Evolutionary conservation across 2,113 vertebrate species (phyloP).

Genomic region (Lophochroa leadbeateri): DNA sequence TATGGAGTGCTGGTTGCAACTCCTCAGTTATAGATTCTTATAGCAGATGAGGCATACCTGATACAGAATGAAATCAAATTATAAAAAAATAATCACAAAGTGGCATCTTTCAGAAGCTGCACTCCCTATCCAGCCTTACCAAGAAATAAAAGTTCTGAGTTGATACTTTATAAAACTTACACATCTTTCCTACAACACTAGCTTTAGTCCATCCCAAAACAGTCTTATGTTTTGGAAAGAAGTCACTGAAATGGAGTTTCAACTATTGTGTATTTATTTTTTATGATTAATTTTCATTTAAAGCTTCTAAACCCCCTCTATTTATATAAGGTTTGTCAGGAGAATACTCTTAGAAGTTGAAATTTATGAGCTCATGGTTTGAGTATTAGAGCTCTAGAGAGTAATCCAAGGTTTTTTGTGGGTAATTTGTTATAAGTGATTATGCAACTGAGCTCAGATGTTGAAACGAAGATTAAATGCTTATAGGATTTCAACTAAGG

Average conservation of each 20-base stretch:
- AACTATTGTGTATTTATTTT: neutral
- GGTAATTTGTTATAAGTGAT: conserved; percentile 15
- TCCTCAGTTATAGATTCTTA: neutral
- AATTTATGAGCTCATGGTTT: neutral
- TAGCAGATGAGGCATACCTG: neutral
- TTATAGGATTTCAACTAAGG: conserved; percentile 22
- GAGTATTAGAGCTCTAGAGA: neutral
- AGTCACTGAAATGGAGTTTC: neutral
- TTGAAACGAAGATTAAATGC: conserved; percentile 11
- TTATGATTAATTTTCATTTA: neutral
- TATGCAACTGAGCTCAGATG: neutral
- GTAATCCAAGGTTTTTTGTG: neutral
- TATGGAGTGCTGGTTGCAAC: neutral
- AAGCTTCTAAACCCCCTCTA: neutral
- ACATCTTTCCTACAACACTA: neutral
- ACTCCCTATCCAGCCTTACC: neutral
- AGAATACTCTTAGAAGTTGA: neutral
- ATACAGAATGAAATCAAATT: neutral
- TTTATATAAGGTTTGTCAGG: neutral
- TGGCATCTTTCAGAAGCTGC: neutral
- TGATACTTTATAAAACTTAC: neutral
- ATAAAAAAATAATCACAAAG: neutral
- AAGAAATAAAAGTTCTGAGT: neutral
- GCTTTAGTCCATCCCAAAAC: neutral
- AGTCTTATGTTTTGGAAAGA: neutral